Conservation (phyloP, 2,888 invertebrate species). For the Chloroclystis v-ata region DNA sequence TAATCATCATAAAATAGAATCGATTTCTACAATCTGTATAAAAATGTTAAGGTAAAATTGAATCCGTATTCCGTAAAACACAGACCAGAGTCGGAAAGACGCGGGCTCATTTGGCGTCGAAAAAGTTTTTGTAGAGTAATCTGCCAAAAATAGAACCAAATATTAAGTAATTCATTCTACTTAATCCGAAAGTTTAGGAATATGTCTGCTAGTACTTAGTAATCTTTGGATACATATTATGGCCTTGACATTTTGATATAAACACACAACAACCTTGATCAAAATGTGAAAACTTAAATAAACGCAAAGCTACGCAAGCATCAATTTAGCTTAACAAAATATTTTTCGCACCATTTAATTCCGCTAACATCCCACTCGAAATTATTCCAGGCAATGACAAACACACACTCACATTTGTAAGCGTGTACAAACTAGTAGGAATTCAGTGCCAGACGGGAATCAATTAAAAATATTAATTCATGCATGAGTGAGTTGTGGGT, state of each 20-base stretch:
- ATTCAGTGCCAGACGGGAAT: neutral
- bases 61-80: no score
- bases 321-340: conserved; percentile 5
- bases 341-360: conserved; percentile 12
- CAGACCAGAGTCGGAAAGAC: no score
- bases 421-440: neutral
- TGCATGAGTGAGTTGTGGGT: conserved; percentile 2
- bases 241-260: no score
- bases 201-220: no score
- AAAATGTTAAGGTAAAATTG: no score
- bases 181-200: no score
- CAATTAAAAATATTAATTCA: conserved; percentile 7
- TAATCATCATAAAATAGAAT: neutral
- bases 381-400: conserved; percentile 25
- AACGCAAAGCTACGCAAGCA: no score
- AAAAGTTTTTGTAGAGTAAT: no score
- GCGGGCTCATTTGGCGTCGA: no score
- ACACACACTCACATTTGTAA: conserved; percentile 20
- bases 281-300: no score
- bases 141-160: neutral
- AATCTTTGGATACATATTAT: neutral
- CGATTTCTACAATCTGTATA: no score
- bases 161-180: neutral
- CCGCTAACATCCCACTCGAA: conserved; percentile 20
- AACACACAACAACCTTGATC: no score